A percentile compares a stretch with the other conserved stretches of the same genome.
Evolutionary conservation across 1,140 invertebrate species (phyloP).

Genomic region (Pygmarrhopalites habei): DNA sequence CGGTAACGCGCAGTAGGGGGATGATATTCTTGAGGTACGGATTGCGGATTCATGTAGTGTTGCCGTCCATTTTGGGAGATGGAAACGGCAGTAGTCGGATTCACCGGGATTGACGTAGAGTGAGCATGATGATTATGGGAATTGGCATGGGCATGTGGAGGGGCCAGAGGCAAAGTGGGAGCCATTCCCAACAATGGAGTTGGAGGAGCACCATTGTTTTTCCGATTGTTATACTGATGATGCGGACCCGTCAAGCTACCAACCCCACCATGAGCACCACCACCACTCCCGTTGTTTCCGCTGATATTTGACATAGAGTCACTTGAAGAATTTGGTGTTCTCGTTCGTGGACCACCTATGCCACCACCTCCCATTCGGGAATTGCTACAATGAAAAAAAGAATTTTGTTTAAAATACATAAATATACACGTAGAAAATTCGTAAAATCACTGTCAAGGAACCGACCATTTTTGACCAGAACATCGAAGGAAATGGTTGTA

Average conservation of each 20-base stretch:
- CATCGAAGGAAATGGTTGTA: too few relatives aligned
- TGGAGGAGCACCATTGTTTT: slow-evolving; percentile 22
- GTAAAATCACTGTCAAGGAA: too few relatives aligned
- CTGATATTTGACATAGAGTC: slow-evolving; percentile 19
- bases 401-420: too few relatives aligned
- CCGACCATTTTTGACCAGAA: too few relatives aligned
- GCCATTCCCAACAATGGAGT: slow-evolving; percentile 25
- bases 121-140: slow-evolving; percentile 28
- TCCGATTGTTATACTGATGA: slow-evolving; percentile 24
- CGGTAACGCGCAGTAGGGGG: too few relatives aligned
- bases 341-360: neutral
- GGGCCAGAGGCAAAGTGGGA: slow-evolving; percentile 12
- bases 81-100: slow-evolving; percentile 5
- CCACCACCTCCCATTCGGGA: neutral
- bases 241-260: slow-evolving; percentile 2
- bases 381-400: neutral
- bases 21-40: slow-evolving; percentile 32
- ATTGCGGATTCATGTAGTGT: slow-evolving; percentile 25
- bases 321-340: slow-evolving; percentile 11
- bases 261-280: slow-evolving; percentile 38
- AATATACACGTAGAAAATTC: too few relatives aligned
- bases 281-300: slow-evolving; percentile 33
- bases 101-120: slow-evolving; percentile 13
- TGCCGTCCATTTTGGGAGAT: slow-evolving; percentile 24
- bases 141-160: slow-evolving; percentile 19